Conservation (phyloP, 2,113 vertebrate genomes). For the Nibea albiflora region DNA sequence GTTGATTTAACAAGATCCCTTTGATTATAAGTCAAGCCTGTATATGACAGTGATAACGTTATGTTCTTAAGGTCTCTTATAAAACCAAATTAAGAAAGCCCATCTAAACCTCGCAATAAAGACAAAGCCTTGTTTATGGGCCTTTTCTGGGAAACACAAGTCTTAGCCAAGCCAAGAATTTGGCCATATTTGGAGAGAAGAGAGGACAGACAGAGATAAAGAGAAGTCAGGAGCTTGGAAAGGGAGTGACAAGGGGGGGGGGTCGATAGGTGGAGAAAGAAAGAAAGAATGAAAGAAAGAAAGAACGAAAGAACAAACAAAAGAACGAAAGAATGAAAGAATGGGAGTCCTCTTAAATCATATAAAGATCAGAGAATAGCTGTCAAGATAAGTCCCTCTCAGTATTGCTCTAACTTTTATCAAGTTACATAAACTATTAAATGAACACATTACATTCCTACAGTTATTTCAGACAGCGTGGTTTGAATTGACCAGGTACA, state of each 20-base stretch:
- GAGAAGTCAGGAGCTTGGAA: not conserved
- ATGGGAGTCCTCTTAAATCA: not conserved
- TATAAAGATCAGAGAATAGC: constrained; percentile 15
- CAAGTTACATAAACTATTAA: not conserved
- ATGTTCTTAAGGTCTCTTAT: not conserved
- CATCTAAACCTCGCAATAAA: constrained; percentile 14
- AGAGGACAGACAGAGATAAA: constrained; percentile 4
- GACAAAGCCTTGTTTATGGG: constrained; percentile 44
- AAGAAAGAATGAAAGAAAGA: not conserved
- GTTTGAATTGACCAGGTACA: not conserved
- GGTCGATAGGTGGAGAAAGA: too few species aligned
- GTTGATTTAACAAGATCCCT: constrained; percentile 48
- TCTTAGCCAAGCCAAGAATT: not conserved
- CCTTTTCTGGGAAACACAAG: constrained; percentile 8
- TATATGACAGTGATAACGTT: not conserved
- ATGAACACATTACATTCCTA: not conserved
- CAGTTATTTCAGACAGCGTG: not conserved
- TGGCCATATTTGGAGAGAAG: constrained; percentile 57
- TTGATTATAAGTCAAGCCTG: constrained; percentile 34
- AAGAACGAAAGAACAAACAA: too few species aligned
- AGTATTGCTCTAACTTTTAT: not conserved
- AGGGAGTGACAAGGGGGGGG: not conserved
- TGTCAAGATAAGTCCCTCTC: not conserved
- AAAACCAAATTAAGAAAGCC: constrained; percentile 11
- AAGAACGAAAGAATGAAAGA: too few species aligned